A percentile compares a stretch with the other conserved stretches of the same genome.
phyloP scores from a whole-genome alignment of 2,888 invertebrate species.

The Fabriciana adippe region DNA sequence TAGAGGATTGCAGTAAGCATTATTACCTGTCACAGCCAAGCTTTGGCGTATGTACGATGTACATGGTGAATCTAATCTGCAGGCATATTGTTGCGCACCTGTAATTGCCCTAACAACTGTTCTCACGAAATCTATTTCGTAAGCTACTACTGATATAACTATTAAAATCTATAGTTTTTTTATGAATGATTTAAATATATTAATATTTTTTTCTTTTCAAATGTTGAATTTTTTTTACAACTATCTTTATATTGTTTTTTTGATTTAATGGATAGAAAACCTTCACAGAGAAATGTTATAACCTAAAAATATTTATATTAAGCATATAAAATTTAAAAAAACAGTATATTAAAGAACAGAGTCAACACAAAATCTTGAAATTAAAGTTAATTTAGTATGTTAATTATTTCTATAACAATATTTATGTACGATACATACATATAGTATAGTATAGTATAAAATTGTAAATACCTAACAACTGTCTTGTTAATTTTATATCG shows the following conservation, averaged over 20 bases:
- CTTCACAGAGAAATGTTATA: too few relatives aligned
- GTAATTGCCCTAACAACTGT: conserved; percentile 5
- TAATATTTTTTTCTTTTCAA: neutral
- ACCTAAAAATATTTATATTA: too few relatives aligned
- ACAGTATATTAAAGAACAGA: too few relatives aligned
- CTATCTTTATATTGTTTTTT: neutral
- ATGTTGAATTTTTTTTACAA: neutral
- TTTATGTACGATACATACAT: too few relatives aligned
- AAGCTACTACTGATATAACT: neutral
- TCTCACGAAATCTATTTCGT: conserved; percentile 9
- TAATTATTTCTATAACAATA: too few relatives aligned
- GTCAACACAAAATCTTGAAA: too few relatives aligned
- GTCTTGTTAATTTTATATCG: too few relatives aligned
- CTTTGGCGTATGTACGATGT: neutral
- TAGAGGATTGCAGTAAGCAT: conserved; percentile 30
- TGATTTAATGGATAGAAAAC: too few relatives aligned
- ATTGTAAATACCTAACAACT: too few relatives aligned
- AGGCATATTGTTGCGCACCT: neutral
- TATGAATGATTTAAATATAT: neutral
- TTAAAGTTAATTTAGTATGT: too few relatives aligned
- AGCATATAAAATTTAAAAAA: too few relatives aligned
- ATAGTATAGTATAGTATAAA: too few relatives aligned
- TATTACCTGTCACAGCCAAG: conserved; percentile 40
- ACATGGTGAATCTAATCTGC: conserved; percentile 8
- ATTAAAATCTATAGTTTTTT: neutral